Evolutionary conservation across 2,113 vertebrate genomes (phyloP).

Genomic region (Mesitornis unicolor): DNA sequence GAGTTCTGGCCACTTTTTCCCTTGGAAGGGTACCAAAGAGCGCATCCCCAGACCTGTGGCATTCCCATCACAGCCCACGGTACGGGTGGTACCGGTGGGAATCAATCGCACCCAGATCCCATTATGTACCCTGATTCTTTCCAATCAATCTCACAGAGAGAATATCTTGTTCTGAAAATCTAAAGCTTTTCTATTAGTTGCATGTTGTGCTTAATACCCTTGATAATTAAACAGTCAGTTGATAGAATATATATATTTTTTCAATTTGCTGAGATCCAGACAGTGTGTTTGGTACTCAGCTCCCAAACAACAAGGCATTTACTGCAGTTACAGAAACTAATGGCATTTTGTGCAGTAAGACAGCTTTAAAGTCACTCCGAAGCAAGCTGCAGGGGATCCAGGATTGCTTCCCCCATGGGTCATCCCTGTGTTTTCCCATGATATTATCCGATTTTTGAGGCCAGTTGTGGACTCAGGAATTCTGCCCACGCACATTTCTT

Average conservation of each 20-base stretch:
- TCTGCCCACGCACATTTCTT: conserved; percentile 45
- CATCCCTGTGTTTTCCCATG: conserved; percentile 49
- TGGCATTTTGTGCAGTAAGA: rapidly evolving
- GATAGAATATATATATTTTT: neutral
- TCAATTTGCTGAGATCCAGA: neutral
- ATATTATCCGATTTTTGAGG: conserved; percentile 36
- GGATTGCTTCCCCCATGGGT: neutral
- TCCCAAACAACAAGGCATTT: neutral
- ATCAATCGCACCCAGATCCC: rapidly evolving
- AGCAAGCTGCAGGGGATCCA: neutral
- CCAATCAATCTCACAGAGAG: neutral
- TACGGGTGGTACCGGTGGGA: rapidly evolving
- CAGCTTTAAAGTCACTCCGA: neutral
- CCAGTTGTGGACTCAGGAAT: neutral
- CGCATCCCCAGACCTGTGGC: neutral
- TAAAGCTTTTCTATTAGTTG: neutral
- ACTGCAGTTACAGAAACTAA: neutral
- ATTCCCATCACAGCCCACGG: neutral
- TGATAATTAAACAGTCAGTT: neutral
- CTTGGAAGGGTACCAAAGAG: neutral
- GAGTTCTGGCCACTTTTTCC: neutral
- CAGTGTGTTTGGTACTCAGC: neutral
- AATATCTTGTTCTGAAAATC: neutral
- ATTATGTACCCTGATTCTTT: neutral
- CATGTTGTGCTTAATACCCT: neutral